Conservation (phyloP, 2,888 invertebrate genomes). For the Drosophila greeni region DNA sequence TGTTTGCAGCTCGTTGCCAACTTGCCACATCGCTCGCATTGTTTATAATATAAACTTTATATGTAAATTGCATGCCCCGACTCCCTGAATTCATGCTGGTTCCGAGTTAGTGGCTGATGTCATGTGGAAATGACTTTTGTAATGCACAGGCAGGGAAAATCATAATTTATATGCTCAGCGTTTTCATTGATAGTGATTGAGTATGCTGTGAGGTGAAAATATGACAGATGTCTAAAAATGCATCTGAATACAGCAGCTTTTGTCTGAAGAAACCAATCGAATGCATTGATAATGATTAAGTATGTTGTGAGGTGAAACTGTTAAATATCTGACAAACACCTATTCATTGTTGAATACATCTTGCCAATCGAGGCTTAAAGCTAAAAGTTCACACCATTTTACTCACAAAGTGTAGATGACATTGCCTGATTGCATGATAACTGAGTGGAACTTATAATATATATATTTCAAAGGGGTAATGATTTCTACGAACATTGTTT, state of each 20-base stretch:
- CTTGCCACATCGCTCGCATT: conserved; percentile 52
- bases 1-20: conserved; percentile 23
- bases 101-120: conserved; percentile 19
- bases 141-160: conserved; percentile 28
- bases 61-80: conserved; percentile 46
- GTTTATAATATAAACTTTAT: too few species aligned
- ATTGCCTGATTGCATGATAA: conserved; percentile 21
- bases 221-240: conserved; percentile 6
- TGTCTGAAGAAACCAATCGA: conserved; percentile 10
- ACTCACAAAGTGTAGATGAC: conserved; percentile 6
- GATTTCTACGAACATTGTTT: not conserved
- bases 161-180: conserved; percentile 14
- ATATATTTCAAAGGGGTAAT: not conserved
- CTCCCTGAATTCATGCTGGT: conserved; percentile 7
- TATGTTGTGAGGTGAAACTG: conserved; percentile 1
- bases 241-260: conserved; percentile 2
- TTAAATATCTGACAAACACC: not conserved
- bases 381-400: conserved; percentile 15
- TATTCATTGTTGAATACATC: too few species aligned
- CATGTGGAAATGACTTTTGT: conserved; percentile 38
- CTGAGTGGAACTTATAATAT: conserved; percentile 11
- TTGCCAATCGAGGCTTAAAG: not conserved
- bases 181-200: conserved; percentile 27
- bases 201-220: conserved; percentile 10
- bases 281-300: conserved; percentile 8